Evolutionary conservation across 2,797 vertebrate genomes (phyloP).

Genomic region (Martes flavigula): DNA sequence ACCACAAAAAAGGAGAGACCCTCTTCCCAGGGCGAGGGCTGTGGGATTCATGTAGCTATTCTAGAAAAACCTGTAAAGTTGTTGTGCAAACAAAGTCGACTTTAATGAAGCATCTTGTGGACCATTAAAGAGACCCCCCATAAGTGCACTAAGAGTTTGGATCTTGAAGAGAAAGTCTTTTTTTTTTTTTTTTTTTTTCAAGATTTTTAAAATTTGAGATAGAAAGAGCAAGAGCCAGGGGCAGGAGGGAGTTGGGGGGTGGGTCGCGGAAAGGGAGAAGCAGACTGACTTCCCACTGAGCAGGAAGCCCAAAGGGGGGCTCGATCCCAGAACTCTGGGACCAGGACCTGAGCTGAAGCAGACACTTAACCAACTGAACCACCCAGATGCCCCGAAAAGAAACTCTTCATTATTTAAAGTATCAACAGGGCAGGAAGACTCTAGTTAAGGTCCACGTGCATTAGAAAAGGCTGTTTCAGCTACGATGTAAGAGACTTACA

Average conservation of each 20-base stretch:
- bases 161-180: background rate
- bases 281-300: background rate
- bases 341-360: background rate
- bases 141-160: background rate
- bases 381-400: background rate
- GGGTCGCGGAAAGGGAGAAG: background rate
- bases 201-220: background rate
- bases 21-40: background rate
- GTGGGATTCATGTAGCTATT: background rate
- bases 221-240: background rate
- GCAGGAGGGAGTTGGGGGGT: accelerated
- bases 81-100: background rate
- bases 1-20: background rate
- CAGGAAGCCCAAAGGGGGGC: background rate
- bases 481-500: background rate
- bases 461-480: background rate
- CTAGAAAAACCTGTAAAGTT: background rate
- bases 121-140: background rate
- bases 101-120: background rate
- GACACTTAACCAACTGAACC: background rate
- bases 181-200: too few species aligned
- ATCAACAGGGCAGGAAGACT: background rate
- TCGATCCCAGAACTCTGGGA: background rate
- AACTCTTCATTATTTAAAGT: background rate
- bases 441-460: background rate